Percentiles rank a stretch among this genome's conserved stretches.
Conservation (phyloP, 1,140 invertebrate species). For the Holcopasites calliopsidis region DNA sequence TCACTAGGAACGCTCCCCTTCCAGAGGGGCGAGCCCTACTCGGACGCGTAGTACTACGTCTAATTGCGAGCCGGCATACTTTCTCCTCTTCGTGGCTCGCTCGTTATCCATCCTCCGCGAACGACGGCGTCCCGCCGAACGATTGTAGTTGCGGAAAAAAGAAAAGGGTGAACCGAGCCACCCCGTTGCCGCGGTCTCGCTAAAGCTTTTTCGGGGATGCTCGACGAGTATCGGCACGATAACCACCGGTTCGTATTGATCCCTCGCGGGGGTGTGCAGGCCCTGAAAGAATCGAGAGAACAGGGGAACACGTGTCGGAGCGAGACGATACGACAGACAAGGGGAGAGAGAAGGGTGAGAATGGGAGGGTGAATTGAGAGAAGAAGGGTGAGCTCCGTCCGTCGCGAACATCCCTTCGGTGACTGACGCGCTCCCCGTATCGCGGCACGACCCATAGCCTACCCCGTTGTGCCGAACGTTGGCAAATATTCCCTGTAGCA, state of each 20-base stretch:
- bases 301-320: conserved; percentile 8
- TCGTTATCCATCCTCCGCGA: conserved; percentile 46
- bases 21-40: conserved; percentile 26
- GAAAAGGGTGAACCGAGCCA: neutral
- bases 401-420: conserved; percentile 34
- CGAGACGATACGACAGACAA: conserved; percentile 10
- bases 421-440: conserved; percentile 51
- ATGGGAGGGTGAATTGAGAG: neutral
- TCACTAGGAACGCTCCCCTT: conserved; percentile 15
- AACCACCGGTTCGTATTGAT: conserved; percentile 74
- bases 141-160: conserved; percentile 59
- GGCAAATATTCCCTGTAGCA: conserved; percentile 19
- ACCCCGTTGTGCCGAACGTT: conserved; percentile 2
- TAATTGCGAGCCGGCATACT: conserved; percentile 60
- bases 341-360: neutral
- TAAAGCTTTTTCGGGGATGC: conserved; percentile 54
- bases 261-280: conserved; percentile 64
- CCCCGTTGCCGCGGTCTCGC: conserved; percentile 22
- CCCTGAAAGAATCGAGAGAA: conserved; percentile 39
- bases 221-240: conserved; percentile 69
- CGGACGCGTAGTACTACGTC: conserved; percentile 32
- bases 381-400: conserved; percentile 36
- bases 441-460: conserved; percentile 43
- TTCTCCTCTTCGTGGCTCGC: conserved; percentile 46
- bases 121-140: conserved; percentile 39